Evolutionary conservation across 2,113 vertebrate species (phyloP).

Genomic region (Odontophorus gujanensis): DNA sequence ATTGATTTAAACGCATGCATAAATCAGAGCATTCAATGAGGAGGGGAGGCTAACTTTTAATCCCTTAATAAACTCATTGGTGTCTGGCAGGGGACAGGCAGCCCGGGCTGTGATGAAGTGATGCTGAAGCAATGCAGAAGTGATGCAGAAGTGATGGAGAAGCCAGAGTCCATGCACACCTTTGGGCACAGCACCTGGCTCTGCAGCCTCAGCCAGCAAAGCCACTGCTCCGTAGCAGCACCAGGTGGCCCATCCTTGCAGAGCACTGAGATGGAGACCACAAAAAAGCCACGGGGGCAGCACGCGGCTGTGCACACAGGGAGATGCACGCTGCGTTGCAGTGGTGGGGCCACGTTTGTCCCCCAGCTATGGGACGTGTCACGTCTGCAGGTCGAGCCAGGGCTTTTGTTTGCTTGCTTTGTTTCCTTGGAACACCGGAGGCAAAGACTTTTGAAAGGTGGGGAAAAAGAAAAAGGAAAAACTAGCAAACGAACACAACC

Average conservation of each 20-base stretch:
- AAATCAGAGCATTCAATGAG: constrained; percentile 28
- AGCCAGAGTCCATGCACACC: background rate
- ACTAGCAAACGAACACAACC: background rate
- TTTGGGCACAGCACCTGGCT: background rate
- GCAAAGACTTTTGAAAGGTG: background rate
- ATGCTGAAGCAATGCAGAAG: background rate
- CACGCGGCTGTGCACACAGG: background rate
- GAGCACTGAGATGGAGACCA: rapidly evolving
- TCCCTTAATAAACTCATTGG: background rate
- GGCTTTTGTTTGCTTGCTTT: rapidly evolving
- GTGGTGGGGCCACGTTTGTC: background rate
- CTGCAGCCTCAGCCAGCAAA: rapidly evolving
- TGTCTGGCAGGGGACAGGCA: background rate
- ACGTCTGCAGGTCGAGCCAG: rapidly evolving
- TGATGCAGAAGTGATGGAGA: background rate
- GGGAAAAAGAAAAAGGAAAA: rapidly evolving
- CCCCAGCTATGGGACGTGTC: background rate
- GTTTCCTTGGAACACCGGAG: background rate
- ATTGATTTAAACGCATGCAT: constrained; percentile 1
- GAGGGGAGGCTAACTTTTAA: constrained; percentile 27
- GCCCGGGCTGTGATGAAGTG: background rate
- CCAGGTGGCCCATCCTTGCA: rapidly evolving
- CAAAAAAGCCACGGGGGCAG: rapidly evolving
- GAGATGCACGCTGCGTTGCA: background rate
- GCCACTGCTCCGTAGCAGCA: rapidly evolving